Percentiles rank a stretch among this genome's conserved stretches.
Evolutionary conservation across 1,140 invertebrate species (phyloP).

Genomic region (Drosophila leontia): DNA sequence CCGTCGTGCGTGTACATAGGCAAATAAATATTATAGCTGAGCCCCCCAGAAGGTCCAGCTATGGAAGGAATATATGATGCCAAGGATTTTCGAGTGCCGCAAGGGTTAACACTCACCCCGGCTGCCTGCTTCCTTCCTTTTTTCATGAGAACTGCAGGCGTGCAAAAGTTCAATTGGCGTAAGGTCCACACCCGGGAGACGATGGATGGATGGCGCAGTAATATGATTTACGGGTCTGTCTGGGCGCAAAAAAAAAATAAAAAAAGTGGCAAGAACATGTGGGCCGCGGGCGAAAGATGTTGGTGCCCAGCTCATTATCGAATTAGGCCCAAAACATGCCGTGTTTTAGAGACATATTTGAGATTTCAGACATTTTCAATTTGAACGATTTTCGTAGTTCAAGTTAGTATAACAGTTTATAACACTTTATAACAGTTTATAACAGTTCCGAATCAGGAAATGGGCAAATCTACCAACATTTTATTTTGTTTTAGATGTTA

Average conservation of each 20-base stretch:
- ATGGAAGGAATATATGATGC: slow-evolving; percentile 4
- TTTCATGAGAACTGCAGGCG: slow-evolving; percentile 16
- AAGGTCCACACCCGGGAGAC: slow-evolving; percentile 26
- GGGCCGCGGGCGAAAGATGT: neutral
- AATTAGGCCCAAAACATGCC: neutral
- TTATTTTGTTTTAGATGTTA: too few species aligned
- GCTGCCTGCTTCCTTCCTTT: neutral
- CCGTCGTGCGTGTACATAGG: slow-evolving; percentile 40
- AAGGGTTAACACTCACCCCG: slow-evolving; percentile 20
- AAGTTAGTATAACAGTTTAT: too few species aligned
- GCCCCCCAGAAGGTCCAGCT: slow-evolving; percentile 4
- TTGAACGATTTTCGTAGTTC: too few species aligned
- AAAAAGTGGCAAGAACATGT: slow-evolving; percentile 2
- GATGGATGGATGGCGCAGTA: slow-evolving; percentile 36
- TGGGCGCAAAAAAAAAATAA: slow-evolving; percentile 8
- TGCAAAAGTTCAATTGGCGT: slow-evolving; percentile 43
- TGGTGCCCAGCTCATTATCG: slow-evolving; percentile 3
- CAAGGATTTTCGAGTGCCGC: neutral
- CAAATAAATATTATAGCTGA: slow-evolving; percentile 53
- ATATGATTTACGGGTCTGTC: slow-evolving; percentile 66
- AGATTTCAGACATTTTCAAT: too few species aligned
- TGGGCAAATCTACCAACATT: too few species aligned
- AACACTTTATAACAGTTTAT: too few species aligned
- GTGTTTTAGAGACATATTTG: neutral
- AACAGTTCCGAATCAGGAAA: too few species aligned